Conservation (phyloP, 1,140 invertebrate species). For the Drosophila trapezifrons region DNA sequence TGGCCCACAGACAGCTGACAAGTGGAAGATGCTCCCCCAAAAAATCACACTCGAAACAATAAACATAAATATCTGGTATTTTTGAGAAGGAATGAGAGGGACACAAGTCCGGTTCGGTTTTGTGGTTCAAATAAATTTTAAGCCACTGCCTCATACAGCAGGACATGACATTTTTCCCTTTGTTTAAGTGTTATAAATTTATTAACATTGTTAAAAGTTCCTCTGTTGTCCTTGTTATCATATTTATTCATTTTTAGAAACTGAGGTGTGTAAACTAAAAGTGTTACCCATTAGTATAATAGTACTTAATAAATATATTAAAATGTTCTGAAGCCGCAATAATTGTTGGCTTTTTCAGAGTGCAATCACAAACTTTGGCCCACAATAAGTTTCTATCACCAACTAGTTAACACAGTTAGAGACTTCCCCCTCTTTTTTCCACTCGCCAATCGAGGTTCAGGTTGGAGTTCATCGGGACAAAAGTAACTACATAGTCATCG, state of each 20-base stretch:
- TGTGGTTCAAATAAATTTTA: neutral
- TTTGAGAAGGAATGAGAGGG: neutral
- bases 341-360: neutral
- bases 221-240: neutral
- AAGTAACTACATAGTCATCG: slow-evolving; percentile 24
- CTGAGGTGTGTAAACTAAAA: too few relatives aligned
- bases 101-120: too few relatives aligned
- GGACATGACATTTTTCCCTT: too few relatives aligned
- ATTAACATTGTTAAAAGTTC: too few relatives aligned
- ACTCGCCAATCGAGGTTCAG: slow-evolving; percentile 14
- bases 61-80: neutral
- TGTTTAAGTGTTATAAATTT: too few relatives aligned
- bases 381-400: slow-evolving; percentile 7
- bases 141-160: too few relatives aligned
- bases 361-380: slow-evolving; percentile 6
- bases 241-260: too few relatives aligned
- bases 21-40: slow-evolving; percentile 22
- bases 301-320: neutral
- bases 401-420: slow-evolving; percentile 14
- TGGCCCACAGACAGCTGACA: slow-evolving; percentile 17
- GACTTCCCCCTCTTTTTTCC: slow-evolving; percentile 6
- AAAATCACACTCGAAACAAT: slow-evolving; percentile 2
- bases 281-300: too few relatives aligned
- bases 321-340: neutral
- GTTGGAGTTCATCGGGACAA: slow-evolving; percentile 8